Evolutionary conservation across 1,140 invertebrate species (phyloP), one percentile per base, ranked within the genome.

Genomic region (Thaumetopoea pityocampa): DNA sequence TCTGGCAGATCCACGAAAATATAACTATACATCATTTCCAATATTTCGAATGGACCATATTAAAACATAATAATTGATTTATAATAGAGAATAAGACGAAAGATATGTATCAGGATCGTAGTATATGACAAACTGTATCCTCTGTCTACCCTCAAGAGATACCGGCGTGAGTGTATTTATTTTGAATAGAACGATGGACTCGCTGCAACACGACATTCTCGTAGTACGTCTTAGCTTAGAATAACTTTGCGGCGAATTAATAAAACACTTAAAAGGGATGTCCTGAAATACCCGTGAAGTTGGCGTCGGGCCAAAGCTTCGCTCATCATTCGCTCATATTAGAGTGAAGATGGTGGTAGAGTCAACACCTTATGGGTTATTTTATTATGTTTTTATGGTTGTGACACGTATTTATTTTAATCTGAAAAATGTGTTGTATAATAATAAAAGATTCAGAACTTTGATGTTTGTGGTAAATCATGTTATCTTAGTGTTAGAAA

Each of bases 211-310:
- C 4, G 37, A 20, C 9, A 24, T 41, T 41, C 28, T 24, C 28
- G 37, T 41, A 41, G 37, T 41, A 41, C 37, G 37, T 22, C 26
- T 36, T 22, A 36, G 26, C 30, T 36, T 38, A 30, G 37, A 71
- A 67, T 70, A 72, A 74, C 63, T 63, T 68, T 62, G 67, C 67
- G 59, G 61, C 63, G 72, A 73, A 71, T 72, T 71, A 83, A 83
- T 80, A 83, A 80, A 79, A 82, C 74, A 60, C 57, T 56, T 68
- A 77, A 80, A 77, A 78, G 72, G 66, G 58, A 36, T 67, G 43
- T 66, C 67, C 67, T 71, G 60, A 77, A 83, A 83, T 83, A 83
- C 51, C 53, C 63, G 43, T 28, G 46, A 33, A 29, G 43, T 61
- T 82, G 78, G 78, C 76, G 45, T 1, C 0, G 1, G 10, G 71